A percentile compares a stretch with the other conserved stretches of the same genome.
phyloP scores from a whole-genome alignment of 2,888 invertebrate genomes.

The Dicyrtomina minuta region DNA sequence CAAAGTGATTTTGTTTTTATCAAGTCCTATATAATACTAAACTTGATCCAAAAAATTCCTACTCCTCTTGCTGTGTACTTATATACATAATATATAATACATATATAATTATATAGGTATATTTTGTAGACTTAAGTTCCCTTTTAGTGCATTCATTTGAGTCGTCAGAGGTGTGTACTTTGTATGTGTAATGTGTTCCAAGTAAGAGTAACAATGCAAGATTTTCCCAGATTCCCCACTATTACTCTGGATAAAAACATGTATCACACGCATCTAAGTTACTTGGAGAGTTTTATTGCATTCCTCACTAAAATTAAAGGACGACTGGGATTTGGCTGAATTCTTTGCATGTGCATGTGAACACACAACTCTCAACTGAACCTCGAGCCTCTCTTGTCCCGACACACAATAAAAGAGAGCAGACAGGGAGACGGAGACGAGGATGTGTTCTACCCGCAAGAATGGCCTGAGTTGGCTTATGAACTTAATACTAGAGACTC shows the following conservation, averaged over 20 bases:
- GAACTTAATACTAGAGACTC: neutral
- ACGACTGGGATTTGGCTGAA: slow-evolving; percentile 11
- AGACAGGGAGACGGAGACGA: neutral
- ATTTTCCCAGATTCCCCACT: too few species aligned
- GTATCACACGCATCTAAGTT: neutral
- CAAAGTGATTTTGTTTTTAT: too few species aligned
- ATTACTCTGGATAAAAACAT: neutral
- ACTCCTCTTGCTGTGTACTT: neutral
- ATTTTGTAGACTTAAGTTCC: neutral
- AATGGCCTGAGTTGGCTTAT: slow-evolving; percentile 5
- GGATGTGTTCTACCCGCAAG: neutral
- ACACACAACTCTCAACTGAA: neutral
- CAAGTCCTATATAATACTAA: too few species aligned
- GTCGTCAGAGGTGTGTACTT: neutral
- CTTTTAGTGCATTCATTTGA: neutral
- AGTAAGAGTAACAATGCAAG: neutral
- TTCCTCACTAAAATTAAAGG: slow-evolving; percentile 18
- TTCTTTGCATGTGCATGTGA: neutral
- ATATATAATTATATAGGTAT: too few species aligned
- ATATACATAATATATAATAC: too few species aligned
- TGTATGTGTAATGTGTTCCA: neutral
- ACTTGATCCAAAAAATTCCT: neutral
- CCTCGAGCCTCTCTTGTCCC: neutral
- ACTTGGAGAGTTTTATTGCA: neutral
- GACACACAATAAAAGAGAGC: neutral